Base-by-base conservation (phyloP, 2,113 vertebrate species). In the Periophthalmodon schlosseri region DNA sequence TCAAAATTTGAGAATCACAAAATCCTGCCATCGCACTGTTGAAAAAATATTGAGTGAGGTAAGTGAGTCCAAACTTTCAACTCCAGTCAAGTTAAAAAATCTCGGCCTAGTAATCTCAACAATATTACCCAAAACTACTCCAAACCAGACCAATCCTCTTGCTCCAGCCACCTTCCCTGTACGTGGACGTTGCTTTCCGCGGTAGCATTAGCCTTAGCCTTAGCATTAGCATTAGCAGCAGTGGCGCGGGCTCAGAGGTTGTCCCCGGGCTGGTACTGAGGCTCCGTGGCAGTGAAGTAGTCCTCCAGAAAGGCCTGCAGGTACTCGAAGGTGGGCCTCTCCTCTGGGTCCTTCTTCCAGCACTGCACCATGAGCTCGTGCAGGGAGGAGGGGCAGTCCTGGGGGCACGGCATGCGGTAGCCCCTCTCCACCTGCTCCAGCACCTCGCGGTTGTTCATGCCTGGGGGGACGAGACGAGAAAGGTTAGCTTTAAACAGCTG, bases 291-390 rank as follows among this genome's bases (percentile, higher is more conserved):
- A 67, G 98, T 99, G 93, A 99, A 99, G 95, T 99, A 99, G 95
- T 99, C 97, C 95, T 99, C 98, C 92, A 99, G 96, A 93, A 99
- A 99, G 91, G 97, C 96, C 93, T 99, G 98, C 88, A 99, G 94
- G 87, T 99, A 99, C 81, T 99, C 98, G 10, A 99, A 99, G 75
- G 98, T 99, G 75, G 97, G 98, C 71, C 98, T 94, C 74, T 99
- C 98, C 84, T 99, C 98, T 0, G 97, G 97, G 91, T 99, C 97
- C 91, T 99, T 99, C 94, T 99, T 99, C 98, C 98, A 99, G 95
- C 98, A 99, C 92, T 99, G 97, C 86, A 99, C 95, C 98, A 99
- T 99, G 72, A 99, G 97, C 96, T 99, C 98, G 15, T 99, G 98
- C 83, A 99, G 94, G 75, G 98, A 99, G 81, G 95, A 93, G 84